Evolutionary conservation across 1,140 invertebrate species (phyloP).

Genomic region (Portunus trituberculatus): DNA sequence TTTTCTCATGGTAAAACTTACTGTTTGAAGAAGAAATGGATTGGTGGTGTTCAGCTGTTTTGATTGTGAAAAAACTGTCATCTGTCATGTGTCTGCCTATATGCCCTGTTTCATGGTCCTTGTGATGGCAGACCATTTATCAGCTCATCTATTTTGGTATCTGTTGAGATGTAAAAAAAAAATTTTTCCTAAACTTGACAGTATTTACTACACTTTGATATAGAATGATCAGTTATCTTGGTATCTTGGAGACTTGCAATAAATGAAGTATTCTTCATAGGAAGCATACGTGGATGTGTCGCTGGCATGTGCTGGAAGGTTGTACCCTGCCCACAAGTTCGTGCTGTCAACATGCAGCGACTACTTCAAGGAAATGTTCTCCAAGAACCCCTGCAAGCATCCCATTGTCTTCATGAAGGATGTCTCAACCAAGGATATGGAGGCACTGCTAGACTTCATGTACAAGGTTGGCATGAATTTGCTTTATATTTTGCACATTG

Average conservation of each 20-base stretch:
- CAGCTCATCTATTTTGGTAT: too few species aligned
- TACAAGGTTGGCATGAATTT: slow-evolving; percentile 67
- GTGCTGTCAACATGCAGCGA: slow-evolving; percentile 77
- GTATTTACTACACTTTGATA: too few species aligned
- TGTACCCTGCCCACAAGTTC: slow-evolving; percentile 77
- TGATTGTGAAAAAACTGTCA: too few species aligned
- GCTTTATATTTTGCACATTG: neutral
- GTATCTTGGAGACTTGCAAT: too few species aligned
- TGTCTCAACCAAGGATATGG: slow-evolving; percentile 75
- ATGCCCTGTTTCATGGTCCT: too few species aligned
- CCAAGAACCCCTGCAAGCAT: slow-evolving; percentile 78
- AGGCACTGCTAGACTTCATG: slow-evolving; percentile 77
- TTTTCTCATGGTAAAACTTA: neutral
- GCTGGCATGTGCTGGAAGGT: slow-evolving; percentile 75
- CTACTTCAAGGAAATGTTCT: slow-evolving; percentile 78
- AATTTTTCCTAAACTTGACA: too few species aligned
- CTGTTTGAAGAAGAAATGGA: neutral
- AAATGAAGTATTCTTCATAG: slow-evolving; percentile 26
- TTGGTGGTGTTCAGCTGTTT: too few species aligned
- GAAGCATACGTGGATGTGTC: slow-evolving; percentile 77
- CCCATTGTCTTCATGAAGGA: slow-evolving; percentile 77
- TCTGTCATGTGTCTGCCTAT: too few species aligned
- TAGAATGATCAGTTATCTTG: too few species aligned
- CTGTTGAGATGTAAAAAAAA: too few species aligned
- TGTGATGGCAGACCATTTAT: too few species aligned